Evolutionary conservation across 2,797 vertebrate genomes (phyloP).

Genomic region (Lagorchestes hirsutus): DNA sequence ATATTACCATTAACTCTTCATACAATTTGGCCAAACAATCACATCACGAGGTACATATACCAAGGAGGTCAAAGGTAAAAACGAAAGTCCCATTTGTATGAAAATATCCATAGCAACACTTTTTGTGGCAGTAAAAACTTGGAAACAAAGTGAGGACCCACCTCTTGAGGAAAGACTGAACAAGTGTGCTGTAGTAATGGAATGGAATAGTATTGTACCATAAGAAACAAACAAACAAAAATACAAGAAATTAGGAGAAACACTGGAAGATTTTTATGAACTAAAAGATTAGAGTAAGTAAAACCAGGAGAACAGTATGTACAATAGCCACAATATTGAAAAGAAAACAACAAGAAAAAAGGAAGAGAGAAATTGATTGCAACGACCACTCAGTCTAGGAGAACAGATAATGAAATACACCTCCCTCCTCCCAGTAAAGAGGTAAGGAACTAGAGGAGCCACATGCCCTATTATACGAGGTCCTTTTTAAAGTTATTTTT

Average conservation of each 20-base stretch:
- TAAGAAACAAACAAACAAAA: neutral
- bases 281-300: neutral
- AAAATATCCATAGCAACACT: neutral
- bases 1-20: neutral
- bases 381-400: neutral
- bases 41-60: neutral
- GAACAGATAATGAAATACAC: neutral
- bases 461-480: neutral
- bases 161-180: neutral
- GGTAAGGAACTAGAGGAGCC: neutral
- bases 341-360: neutral
- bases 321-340: neutral
- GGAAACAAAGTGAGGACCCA: neutral
- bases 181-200: no score
- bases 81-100: neutral
- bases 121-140: neutral
- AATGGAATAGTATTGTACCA: neutral
- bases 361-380: no score
- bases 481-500: neutral
- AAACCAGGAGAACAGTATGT: neutral
- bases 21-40: neutral
- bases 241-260: neutral
- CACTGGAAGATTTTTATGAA: neutral
- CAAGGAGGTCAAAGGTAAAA: neutral
- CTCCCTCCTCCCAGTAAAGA: neutral